These are phyloP conservation scores for Ernsta delagoae DNA, from an alignment of 2,888 invertebrate genomes.

Conservation along the genomic window DNA sequence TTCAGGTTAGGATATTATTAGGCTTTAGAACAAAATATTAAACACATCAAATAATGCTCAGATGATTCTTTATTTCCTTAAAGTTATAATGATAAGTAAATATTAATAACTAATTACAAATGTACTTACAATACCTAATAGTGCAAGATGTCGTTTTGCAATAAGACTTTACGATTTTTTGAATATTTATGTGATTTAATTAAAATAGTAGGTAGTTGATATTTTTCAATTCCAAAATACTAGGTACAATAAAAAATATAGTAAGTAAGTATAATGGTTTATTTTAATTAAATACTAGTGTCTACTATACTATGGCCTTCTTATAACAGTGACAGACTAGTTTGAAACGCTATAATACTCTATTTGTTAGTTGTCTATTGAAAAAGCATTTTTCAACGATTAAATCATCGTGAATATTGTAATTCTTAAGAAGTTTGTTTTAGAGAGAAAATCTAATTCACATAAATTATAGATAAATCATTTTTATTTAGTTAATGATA, in stretches of 20 bases:
- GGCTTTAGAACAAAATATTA: background rate
- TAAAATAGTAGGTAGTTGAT: background rate
- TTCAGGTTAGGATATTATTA: no score
- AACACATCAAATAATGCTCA: conserved; percentile 26
- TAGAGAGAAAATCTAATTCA: no score
- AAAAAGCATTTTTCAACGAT: background rate
- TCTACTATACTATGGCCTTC: conserved; percentile 24
- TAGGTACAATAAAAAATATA: background rate
- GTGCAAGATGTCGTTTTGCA: background rate
- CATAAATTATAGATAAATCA: no score
- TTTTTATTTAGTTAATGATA: no score
- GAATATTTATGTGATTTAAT: background rate
- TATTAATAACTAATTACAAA: conserved; percentile 32
- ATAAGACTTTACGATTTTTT: background rate
- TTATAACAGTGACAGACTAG: conserved; percentile 32
- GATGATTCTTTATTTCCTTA: conserved; percentile 45
- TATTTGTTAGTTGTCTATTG: background rate
- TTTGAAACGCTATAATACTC: conserved; percentile 2
- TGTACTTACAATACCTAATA: background rate
- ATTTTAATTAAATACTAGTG: background rate
- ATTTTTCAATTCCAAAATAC: background rate
- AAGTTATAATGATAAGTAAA: conserved; percentile 39
- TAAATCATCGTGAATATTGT: background rate
- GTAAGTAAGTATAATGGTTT: background rate
- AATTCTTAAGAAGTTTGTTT: no score